Conservation (phyloP, 1,140 invertebrate genomes). For the Rhizoglyphus robini region DNA sequence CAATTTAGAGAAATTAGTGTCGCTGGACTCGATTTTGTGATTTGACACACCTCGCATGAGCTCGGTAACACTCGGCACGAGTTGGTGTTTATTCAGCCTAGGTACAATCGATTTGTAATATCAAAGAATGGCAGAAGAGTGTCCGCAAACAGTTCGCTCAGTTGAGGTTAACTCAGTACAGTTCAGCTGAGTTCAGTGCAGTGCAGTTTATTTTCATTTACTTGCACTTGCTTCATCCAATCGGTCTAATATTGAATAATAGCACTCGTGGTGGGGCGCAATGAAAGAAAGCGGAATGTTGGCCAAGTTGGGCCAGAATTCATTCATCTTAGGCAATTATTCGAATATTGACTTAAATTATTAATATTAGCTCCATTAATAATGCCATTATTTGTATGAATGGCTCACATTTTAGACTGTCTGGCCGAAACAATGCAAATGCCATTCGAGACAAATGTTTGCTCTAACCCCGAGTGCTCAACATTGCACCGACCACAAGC, state of each 20-base stretch:
- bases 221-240: background rate
- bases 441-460: background rate
- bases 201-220: too few species aligned
- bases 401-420: background rate
- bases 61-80: too few species aligned
- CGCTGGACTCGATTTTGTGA: too few species aligned
- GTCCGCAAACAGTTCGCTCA: too few species aligned
- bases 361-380: slow-evolving; percentile 20
- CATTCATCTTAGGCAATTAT: background rate
- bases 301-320: background rate
- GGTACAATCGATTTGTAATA: too few species aligned
- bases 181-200: too few species aligned
- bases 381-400: slow-evolving; percentile 5
- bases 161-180: too few species aligned
- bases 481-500: background rate
- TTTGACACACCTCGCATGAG: too few species aligned
- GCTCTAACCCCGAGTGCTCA: background rate
- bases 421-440: background rate
- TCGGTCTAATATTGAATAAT: background rate
- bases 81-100: too few species aligned
- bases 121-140: too few species aligned
- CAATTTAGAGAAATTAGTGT: too few species aligned
- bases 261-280: background rate
- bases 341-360: slow-evolving; percentile 13
- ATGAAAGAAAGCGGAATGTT: background rate